A percentile compares a stretch with the other conserved stretches of the same genome.
Conservation (phyloP, 2,888 invertebrate genomes). For the Lasioglossum malachurum region DNA sequence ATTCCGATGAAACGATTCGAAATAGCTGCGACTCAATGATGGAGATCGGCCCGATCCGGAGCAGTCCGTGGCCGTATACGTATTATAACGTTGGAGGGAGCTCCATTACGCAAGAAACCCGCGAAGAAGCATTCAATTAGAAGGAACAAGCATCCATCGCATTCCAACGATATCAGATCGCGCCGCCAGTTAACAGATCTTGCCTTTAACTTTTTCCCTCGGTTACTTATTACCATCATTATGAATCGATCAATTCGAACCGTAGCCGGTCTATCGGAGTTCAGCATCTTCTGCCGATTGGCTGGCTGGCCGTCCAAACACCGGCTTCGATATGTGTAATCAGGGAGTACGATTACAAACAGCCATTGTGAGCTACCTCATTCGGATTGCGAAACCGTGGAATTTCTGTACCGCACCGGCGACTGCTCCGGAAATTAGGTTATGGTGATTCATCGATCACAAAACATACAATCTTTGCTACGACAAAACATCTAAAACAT, state of each 20-base stretch:
- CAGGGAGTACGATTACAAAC: neutral
- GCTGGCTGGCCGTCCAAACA: neutral
- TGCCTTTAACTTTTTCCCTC: slow-evolving; percentile 4
- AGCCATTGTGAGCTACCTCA: neutral
- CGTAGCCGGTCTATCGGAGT: neutral
- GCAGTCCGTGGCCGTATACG: neutral
- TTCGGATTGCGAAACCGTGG: neutral
- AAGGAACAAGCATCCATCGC: slow-evolving; percentile 5
- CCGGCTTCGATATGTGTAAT: neutral
- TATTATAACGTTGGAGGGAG: neutral
- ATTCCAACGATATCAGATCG: neutral
- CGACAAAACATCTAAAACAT: too few relatives aligned
- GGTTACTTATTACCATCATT: slow-evolving; percentile 18
- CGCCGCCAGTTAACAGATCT: neutral
- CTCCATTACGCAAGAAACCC: slow-evolving; percentile 1
- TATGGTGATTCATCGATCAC: neutral
- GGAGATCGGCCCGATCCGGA: slow-evolving; percentile 24
- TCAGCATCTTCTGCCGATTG: neutral
- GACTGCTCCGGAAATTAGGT: neutral
- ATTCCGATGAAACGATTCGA: slow-evolving; percentile 31
- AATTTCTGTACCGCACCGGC: neutral
- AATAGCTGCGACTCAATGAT: slow-evolving; percentile 21
- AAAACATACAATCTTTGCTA: too few relatives aligned
- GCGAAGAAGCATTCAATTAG: slow-evolving; percentile 8
- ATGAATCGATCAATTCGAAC: slow-evolving; percentile 10